phyloP scores from a whole-genome alignment of 2,113 vertebrate species.

The Heptranchias perlo region DNA sequence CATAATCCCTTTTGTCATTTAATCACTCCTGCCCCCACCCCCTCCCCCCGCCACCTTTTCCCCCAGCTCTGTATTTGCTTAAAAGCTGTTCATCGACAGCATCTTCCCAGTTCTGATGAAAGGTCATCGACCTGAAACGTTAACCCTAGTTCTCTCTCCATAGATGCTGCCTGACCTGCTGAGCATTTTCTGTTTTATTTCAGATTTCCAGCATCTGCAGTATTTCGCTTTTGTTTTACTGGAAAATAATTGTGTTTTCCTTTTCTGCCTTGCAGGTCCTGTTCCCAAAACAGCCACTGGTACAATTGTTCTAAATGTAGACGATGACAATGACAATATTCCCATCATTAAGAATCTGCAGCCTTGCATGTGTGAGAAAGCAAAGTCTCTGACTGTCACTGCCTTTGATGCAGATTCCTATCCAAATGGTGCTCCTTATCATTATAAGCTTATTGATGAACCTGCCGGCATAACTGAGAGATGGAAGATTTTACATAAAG shows the following conservation, averaged over 20 bases:
- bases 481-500: constrained; percentile 65
- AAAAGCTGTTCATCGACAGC: too few relatives aligned
- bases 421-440: constrained; percentile 72
- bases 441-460: constrained; percentile 61
- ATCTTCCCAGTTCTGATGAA: too few relatives aligned
- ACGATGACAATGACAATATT: constrained; percentile 84
- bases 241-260: neutral
- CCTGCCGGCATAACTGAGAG: constrained; percentile 51
- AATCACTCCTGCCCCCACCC: too few relatives aligned
- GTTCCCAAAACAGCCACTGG: constrained; percentile 72
- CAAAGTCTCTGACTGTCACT: constrained; percentile 59
- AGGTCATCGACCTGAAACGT: too few relatives aligned
- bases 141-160: too few relatives aligned
- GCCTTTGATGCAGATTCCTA: constrained; percentile 66
- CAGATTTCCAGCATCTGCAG: neutral
- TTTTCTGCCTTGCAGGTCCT: neutral
- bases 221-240: neutral
- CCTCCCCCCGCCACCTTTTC: too few relatives aligned
- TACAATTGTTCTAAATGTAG: constrained; percentile 69
- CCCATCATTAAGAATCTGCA: constrained; percentile 58
- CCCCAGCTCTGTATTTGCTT: too few relatives aligned
- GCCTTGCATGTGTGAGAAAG: constrained; percentile 60
- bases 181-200: neutral
- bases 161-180: too few relatives aligned
- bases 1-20: too few relatives aligned